Conservation (phyloP, 2,113 vertebrate species). For the Chaetorhynchus papuensis region DNA sequence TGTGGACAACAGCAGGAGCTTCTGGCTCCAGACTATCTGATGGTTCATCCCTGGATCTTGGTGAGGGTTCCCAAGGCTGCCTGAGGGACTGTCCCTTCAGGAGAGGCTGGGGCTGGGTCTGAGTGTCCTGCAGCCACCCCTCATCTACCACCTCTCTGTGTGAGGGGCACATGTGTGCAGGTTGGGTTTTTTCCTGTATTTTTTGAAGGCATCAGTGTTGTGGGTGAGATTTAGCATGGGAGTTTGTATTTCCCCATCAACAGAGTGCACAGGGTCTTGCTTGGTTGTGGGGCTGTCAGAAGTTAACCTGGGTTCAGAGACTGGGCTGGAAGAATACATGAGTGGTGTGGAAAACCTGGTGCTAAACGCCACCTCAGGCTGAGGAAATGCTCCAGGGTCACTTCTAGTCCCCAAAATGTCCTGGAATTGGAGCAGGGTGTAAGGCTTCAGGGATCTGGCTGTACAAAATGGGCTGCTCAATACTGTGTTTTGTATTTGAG, state of each 20-base stretch:
- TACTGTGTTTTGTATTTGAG: not conserved
- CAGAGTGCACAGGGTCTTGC: not conserved
- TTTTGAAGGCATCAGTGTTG: not conserved
- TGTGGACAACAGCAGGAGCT: not conserved
- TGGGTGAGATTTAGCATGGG: not conserved
- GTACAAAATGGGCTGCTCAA: fast-evolving
- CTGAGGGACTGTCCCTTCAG: not conserved
- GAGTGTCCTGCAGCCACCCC: not conserved
- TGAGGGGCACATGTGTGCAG: not conserved
- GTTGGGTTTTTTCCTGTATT: not conserved
- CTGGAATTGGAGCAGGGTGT: fast-evolving
- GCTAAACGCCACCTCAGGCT: not conserved
- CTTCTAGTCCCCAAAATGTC: not conserved
- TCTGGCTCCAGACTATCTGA: not conserved
- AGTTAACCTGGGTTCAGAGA: not conserved
- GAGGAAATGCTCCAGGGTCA: not conserved
- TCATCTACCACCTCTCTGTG: not conserved
- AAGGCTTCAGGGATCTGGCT: not conserved
- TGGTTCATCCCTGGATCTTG: fast-evolving
- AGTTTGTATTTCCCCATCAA: not conserved
- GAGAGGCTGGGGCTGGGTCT: no score
- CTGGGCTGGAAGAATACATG: not conserved
- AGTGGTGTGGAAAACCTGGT: not conserved
- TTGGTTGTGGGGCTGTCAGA: not conserved
- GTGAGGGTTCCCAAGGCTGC: fast-evolving